Percentiles rank a stretch among this genome's conserved stretches.
Evolutionary conservation across 2,113 vertebrate species (phyloP).

Genomic region (Origma solitaria): DNA sequence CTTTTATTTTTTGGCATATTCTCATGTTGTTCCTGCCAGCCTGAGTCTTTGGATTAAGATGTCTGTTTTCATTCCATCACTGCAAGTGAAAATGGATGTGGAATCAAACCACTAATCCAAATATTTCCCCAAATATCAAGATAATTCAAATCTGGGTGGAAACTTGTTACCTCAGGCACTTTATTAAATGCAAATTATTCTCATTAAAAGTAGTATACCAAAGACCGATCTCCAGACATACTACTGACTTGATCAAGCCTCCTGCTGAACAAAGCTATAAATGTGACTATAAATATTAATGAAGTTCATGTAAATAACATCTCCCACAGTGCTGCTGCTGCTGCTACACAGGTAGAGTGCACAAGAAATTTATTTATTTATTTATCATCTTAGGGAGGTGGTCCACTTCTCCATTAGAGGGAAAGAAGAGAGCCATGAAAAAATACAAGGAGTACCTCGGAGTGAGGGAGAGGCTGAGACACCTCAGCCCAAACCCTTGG

Average conservation of each 20-base stretch:
- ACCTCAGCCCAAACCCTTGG: neutral
- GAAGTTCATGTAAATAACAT: conserved; percentile 58
- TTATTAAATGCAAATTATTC: conserved; percentile 43
- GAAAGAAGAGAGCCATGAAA: neutral
- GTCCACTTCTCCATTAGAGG: neutral
- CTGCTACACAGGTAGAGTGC: conserved; percentile 10
- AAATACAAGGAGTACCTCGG: neutral
- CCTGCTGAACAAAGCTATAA: conserved; percentile 59
- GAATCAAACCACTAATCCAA: neutral
- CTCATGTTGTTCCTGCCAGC: neutral
- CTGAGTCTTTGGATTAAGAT: neutral
- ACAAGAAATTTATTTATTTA: neutral
- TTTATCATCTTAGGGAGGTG: neutral
- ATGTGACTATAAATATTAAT: conserved; percentile 65
- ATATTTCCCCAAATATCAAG: neutral
- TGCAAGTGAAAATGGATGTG: neutral
- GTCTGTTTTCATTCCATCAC: neutral
- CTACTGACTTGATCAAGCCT: conserved; percentile 57
- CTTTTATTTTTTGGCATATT: neutral
- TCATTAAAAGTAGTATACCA: conserved; percentile 20
- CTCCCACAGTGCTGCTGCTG: conserved; percentile 23
- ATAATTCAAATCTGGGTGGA: neutral
- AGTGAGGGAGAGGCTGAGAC: neutral
- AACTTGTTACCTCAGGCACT: neutral
- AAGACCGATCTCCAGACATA: conserved; percentile 22